Conservation (phyloP, 2,797 vertebrate genomes). For the Aythya fuligula region DNA sequence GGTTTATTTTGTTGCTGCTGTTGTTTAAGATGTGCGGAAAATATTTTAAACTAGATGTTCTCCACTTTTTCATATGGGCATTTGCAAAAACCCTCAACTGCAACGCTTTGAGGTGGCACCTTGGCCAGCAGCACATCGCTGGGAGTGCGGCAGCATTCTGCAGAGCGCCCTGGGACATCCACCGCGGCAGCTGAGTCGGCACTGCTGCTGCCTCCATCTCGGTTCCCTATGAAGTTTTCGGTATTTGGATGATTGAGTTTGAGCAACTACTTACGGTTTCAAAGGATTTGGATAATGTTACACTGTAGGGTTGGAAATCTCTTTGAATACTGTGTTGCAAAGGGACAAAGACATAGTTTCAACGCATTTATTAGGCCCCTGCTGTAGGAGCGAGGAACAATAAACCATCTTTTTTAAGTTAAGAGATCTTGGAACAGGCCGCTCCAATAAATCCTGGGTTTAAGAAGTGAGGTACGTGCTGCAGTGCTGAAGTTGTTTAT, state of each 20-base stretch:
- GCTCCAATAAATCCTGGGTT: slow-evolving; percentile 78
- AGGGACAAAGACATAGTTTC: slow-evolving; percentile 68
- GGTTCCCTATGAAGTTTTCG: slow-evolving; percentile 53
- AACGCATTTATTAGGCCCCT: slow-evolving; percentile 75
- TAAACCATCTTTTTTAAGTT: slow-evolving; percentile 84
- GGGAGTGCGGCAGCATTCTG: background rate
- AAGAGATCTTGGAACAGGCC: slow-evolving; percentile 84
- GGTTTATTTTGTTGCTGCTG: background rate
- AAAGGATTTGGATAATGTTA: slow-evolving; percentile 77
- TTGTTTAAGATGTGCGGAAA: background rate
- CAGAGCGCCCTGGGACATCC: background rate
- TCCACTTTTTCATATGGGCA: slow-evolving; percentile 10
- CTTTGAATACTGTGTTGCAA: slow-evolving; percentile 67
- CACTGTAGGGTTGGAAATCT: slow-evolving; percentile 64
- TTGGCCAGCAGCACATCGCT: background rate
- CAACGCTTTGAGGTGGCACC: background rate
- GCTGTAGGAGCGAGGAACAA: slow-evolving; percentile 75
- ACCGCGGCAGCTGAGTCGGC: background rate
- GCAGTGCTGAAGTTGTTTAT: slow-evolving; percentile 91
- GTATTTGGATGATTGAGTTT: slow-evolving; percentile 64
- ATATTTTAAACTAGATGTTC: slow-evolving; percentile 16
- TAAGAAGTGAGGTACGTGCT: slow-evolving; percentile 76
- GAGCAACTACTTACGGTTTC: slow-evolving; percentile 73
- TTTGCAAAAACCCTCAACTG: background rate
- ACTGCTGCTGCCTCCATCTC: slow-evolving; percentile 19